Percentiles rank a stretch among this genome's conserved stretches.
These are phyloP conservation scores for Sander vitreus DNA, from an alignment of 2,113 vertebrate genomes.

Conservation along the genomic window DNA sequence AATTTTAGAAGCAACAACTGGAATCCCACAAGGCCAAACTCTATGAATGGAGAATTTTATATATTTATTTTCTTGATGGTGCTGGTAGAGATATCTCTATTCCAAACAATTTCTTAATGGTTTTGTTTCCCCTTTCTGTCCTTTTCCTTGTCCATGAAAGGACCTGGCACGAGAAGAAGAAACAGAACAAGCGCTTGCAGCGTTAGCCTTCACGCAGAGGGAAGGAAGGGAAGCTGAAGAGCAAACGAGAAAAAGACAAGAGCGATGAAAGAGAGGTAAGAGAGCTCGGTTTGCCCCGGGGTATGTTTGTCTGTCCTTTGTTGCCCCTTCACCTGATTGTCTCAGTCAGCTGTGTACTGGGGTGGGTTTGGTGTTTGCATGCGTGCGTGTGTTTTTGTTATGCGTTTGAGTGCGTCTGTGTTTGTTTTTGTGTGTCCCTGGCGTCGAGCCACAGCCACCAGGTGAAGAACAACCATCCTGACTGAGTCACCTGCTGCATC, in stretches of 20 bases:
- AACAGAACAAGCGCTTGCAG: slow-evolving; percentile 14
- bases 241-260: slow-evolving; percentile 29
- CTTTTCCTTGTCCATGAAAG: slow-evolving; percentile 31
- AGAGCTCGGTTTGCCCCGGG: slow-evolving; percentile 34
- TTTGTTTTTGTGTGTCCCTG: slow-evolving; percentile 46
- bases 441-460: slow-evolving; percentile 52
- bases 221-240: slow-evolving; percentile 30
- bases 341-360: slow-evolving; percentile 49
- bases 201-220: slow-evolving; percentile 15
- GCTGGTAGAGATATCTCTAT: slow-evolving; percentile 13
- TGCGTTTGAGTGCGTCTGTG: slow-evolving; percentile 12
- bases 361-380: slow-evolving; percentile 55
- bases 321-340: slow-evolving; percentile 63
- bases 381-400: slow-evolving; percentile 38
- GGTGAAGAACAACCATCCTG: slow-evolving; percentile 52
- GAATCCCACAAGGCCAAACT: slow-evolving; percentile 4
- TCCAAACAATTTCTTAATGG: slow-evolving; percentile 42
- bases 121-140: slow-evolving; percentile 31
- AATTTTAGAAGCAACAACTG: slow-evolving; percentile 21
- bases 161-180: slow-evolving; percentile 41
- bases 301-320: slow-evolving; percentile 35
- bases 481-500: slow-evolving; percentile 54
- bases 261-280: slow-evolving; percentile 63
- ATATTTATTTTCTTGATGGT: slow-evolving; percentile 2
- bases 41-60: slow-evolving; percentile 25